Percentiles rank a stretch among this genome's conserved stretches.
phyloP scores from a whole-genome alignment of 2,113 vertebrate genomes.

The Puma concolor region DNA sequence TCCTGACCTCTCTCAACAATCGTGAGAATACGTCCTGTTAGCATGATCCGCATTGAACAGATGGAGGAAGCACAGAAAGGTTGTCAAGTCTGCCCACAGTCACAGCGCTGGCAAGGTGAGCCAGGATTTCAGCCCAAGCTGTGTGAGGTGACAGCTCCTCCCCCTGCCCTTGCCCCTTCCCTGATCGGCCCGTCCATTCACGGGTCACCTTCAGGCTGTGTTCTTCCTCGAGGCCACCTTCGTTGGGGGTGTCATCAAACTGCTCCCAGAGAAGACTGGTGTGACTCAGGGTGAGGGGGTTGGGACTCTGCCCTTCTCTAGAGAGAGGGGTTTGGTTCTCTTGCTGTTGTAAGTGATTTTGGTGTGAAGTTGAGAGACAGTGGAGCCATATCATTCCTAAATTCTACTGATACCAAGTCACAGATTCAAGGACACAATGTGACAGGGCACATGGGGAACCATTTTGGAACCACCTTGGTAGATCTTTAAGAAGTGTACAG shows the following conservation, averaged over 20 bases:
- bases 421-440: neutral
- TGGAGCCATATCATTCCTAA: neutral
- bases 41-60: neutral
- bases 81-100: neutral
- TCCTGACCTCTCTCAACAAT: neutral
- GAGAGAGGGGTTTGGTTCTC: neutral
- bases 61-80: neutral
- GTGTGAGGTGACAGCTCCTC: neutral
- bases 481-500: neutral
- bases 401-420: slow-evolving; percentile 19
- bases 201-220: neutral
- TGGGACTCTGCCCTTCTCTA: neutral
- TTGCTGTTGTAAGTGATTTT: neutral
- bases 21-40: neutral
- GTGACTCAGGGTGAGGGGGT: neutral
- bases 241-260: neutral
- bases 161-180: neutral
- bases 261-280: neutral
- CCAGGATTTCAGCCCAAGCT: neutral
- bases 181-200: neutral
- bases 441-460: neutral
- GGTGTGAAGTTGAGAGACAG: neutral
- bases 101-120: neutral
- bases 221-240: neutral
- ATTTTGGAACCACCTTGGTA: neutral